Base-by-base conservation (phyloP, 1,140 invertebrate genomes). In the Megalonaias nervosa region DNA sequence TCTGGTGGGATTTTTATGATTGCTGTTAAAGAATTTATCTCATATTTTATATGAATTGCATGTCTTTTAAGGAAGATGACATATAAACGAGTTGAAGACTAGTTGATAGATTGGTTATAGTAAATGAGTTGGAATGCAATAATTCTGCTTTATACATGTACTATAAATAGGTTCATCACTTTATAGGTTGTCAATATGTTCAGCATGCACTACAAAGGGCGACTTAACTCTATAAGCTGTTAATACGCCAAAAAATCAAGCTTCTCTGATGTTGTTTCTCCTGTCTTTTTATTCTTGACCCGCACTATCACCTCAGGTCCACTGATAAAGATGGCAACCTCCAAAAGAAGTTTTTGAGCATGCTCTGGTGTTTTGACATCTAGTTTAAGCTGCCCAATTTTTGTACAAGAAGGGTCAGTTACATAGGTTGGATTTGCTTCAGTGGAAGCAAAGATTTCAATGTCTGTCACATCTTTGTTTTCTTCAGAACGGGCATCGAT, bases 291-390 rank as follows among this genome's bases (percentile, higher is more conserved):
- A 17, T 81, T 75, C 12, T 31, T 21, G 59, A 68, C 80, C 26
- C 60, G 16, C 1, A 74, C 62, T 12, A 65, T 16, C 11, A 77
- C 67, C 60, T 81, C 80, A 38, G 80, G 77, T 26, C 66, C 71
- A 57, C 75, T 58, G 58, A 81, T 77, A 23, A 23, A 59, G 60
- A 77, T 75, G 12, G 26, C 62, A 3, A 75, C 72, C 3, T n/a
- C 65, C 1, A 77, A 55, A 12, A 73, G 61, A 16, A 64, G 56
- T 57, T 77, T 57, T 38, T 16, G 55, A 12, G 65, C 75, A 11
- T 67, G 69, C n/a, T 71, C 75, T 38, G 65, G 61, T 48, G 38
- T 48, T 11, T 48, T 48, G 17, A 81, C 23, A 48, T 76, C 65
- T 17, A 81, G 21, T 4, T 58, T 58, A 15, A 81, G n/a, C n/a